Conservation (phyloP, 1,140 invertebrate species). For the Belonocnema kinseyi region DNA sequence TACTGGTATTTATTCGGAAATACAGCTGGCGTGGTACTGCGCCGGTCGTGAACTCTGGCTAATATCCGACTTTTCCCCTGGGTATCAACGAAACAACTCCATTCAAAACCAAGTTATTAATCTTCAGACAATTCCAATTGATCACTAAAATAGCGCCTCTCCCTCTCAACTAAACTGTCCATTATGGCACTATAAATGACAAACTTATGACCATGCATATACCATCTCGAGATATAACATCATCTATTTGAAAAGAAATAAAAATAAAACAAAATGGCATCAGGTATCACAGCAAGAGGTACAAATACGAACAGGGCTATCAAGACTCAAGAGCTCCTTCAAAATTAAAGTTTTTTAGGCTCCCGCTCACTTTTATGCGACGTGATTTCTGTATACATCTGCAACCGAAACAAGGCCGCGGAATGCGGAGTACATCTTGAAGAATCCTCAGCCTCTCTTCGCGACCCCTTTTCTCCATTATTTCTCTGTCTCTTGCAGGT, state of each 20-base stretch:
- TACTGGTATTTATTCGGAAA: too few species aligned
- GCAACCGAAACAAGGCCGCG: slow-evolving; percentile 59
- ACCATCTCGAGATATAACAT: slow-evolving; percentile 2
- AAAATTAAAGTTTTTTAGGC: slow-evolving; percentile 20
- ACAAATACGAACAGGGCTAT: slow-evolving; percentile 28
- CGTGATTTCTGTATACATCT: slow-evolving; percentile 31
- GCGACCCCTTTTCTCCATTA: slow-evolving; percentile 42
- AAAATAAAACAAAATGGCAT: slow-evolving; percentile 17
- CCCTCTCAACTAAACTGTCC: neutral
- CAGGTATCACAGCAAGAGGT: slow-evolving; percentile 4
- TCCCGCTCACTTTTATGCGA: slow-evolving; percentile 20
- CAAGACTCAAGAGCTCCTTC: slow-evolving; percentile 18
- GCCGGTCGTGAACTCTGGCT: too few species aligned
- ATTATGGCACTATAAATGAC: neutral
- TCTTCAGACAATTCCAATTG: too few species aligned
- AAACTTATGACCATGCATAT: neutral
- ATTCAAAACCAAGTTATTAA: too few species aligned
- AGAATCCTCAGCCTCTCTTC: slow-evolving; percentile 34
- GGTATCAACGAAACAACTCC: too few species aligned
- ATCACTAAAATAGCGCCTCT: too few species aligned
- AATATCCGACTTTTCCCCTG: too few species aligned
- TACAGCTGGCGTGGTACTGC: too few species aligned
- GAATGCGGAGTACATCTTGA: slow-evolving; percentile 57
- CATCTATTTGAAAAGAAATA: slow-evolving; percentile 2
- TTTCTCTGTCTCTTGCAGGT: slow-evolving; percentile 30